A percentile compares a stretch with the other conserved stretches of the same genome.
Evolutionary conservation across 2,797 vertebrate species (phyloP).

Genomic region (Scolopax bukidnonensis): DNA sequence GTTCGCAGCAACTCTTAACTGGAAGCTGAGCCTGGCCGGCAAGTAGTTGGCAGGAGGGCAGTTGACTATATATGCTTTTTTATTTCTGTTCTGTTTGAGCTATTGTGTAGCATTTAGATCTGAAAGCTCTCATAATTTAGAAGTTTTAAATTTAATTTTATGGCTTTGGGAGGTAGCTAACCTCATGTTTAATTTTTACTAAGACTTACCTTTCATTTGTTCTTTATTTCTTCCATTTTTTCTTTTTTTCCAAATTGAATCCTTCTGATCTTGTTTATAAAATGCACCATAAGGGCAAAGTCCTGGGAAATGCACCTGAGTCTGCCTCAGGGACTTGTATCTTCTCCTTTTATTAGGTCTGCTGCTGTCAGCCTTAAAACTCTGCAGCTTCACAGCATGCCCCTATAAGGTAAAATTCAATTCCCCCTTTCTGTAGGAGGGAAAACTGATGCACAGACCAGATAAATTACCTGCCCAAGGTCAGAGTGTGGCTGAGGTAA

Average conservation of each 20-base stretch:
- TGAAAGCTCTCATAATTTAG: neutral
- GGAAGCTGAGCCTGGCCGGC: neutral
- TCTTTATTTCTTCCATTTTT: too few relatives aligned
- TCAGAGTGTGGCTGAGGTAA: neutral
- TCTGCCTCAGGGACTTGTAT: neutral
- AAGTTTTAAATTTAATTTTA: neutral
- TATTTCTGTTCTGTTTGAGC: neutral
- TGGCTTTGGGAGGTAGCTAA: neutral
- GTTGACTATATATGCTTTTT: neutral
- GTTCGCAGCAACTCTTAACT: neutral
- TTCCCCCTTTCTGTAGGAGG: neutral
- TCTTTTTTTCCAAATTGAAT: neutral
- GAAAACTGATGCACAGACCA: constrained; percentile 6
- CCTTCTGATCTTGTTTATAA: neutral
- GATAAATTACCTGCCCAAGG: constrained; percentile 47
- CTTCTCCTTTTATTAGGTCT: constrained; percentile 21
- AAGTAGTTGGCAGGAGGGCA: neutral
- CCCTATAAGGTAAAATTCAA: constrained; percentile 54
- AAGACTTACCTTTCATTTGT: neutral
- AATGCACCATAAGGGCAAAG: neutral
- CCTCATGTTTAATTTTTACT: neutral
- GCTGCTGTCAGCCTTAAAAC: constrained; percentile 9
- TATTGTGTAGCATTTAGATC: neutral
- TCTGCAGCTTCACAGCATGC: neutral
- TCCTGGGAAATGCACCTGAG: neutral